Base-by-base conservation (phyloP, 2,888 invertebrate species). In the Drosophila meridionalis region DNA sequence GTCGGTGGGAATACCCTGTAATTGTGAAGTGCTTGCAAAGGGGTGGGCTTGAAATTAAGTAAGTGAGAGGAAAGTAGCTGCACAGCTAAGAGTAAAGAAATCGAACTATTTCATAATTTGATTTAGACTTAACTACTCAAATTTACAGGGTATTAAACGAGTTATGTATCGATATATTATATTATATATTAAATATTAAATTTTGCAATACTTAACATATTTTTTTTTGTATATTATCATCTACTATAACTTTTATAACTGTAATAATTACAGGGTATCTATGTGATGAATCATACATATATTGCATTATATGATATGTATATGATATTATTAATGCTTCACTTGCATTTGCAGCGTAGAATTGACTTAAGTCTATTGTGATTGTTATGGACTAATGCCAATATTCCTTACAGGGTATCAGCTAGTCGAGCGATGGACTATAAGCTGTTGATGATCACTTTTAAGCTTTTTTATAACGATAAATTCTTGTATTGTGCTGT, bases 1-100 rank as follows among this genome's bases (percentile, higher is more conserved):
- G 73, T 64, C 58, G 30, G 30, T 40, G n/a, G 11, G 8, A 38
- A 70, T 70, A 61, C 70, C 60, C 75, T 78, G 61, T 64, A 63
- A 53, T 34, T 14, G 3, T 2, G 11, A 1, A 8, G 14, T 30
- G 0, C 0, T 0, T 0, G 1, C 5, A 4, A 20, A 1, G 1
- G 30, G 55, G 20, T 43, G 12, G 40, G 14, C 3, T 14, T 20
- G 38, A 14, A 12, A 48, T 36, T 34, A 1, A 20, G 20, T 2
- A 3, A 26, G 8, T 38, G 1, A 28, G 8, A 8, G 2, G 1
- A 14, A n/a, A 9, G 8, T 6, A 30, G 11, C 2, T 56, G 36
- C 4, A 12, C 6, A 0, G 32, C 4, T 32, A n/a, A 3, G 0
- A n/a, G 11, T 50, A 8, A 9, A 4, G 48, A 30, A 4, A n/a